Evolutionary conservation across 2,797 vertebrate species (phyloP).

Genomic region (Silurus lanzhouensis): DNA sequence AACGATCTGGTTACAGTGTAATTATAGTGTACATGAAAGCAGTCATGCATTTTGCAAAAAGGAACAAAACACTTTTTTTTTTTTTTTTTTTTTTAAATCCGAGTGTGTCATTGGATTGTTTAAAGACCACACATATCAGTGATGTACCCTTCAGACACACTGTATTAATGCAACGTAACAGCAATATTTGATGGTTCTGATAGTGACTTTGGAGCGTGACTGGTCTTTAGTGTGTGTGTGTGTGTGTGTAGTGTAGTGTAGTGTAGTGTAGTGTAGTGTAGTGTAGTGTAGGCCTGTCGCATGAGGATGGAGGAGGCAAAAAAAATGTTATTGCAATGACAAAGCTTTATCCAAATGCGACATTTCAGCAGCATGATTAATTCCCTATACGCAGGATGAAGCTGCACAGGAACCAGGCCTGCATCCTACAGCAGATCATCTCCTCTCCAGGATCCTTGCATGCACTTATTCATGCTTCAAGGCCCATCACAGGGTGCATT

Average conservation of each 20-base stretch:
- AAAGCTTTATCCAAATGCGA: background rate
- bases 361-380: background rate
- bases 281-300: background rate
- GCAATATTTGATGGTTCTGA: background rate
- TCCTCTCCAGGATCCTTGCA: background rate
- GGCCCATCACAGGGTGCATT: background rate
- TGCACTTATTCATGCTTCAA: background rate
- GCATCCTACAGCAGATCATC: background rate
- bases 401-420: background rate
- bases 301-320: background rate
- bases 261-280: background rate
- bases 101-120: background rate
- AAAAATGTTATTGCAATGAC: constrained; percentile 15
- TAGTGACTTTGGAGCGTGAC: background rate
- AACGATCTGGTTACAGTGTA: too few species aligned
- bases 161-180: background rate
- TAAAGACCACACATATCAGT: background rate
- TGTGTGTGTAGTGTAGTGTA: background rate
- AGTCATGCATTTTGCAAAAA: background rate
- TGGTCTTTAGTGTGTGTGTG: background rate
- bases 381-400: background rate
- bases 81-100: too few species aligned
- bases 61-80: too few species aligned
- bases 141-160: background rate
- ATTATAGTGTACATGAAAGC: too few species aligned